Conservation (phyloP, 35 echinoderm and acorn worm genomes). For the Apostichopus californicus region DNA sequence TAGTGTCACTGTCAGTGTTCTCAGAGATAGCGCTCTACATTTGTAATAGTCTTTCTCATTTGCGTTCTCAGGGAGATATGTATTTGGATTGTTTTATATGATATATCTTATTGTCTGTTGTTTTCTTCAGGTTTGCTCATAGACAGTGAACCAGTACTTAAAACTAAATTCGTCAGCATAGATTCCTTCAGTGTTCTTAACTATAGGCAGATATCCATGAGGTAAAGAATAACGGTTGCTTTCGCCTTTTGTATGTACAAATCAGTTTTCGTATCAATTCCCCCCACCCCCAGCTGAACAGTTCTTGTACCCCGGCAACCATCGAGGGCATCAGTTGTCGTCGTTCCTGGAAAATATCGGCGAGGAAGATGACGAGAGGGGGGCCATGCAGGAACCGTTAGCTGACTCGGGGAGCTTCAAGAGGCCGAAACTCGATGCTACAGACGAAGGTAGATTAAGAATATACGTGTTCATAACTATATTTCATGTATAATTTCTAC, state of each 20-base stretch:
- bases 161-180: too few species aligned
- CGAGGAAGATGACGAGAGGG: constrained; percentile 61
- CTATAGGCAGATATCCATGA: too few species aligned
- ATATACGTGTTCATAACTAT: background rate
- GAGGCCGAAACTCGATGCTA: constrained; percentile 78
- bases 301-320: constrained; percentile 79
- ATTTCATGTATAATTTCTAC: too few species aligned
- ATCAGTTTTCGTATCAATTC: background rate
- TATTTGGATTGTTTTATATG: too few species aligned
- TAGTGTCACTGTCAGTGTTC: too few species aligned
- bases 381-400: constrained; percentile 38
- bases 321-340: constrained; percentile 67
- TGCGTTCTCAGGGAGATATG: too few species aligned
- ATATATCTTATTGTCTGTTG: too few species aligned
- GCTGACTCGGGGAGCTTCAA: constrained; percentile 72
- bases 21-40: too few species aligned
- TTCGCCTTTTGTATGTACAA: background rate
- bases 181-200: too few species aligned
- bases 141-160: too few species aligned
- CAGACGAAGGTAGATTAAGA: constrained; percentile 82
- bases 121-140: too few species aligned
- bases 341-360: constrained; percentile 81
- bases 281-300: constrained; percentile 69
- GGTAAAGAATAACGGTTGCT: background rate
- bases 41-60: too few species aligned